phyloP scores from a whole-genome alignment of 2,888 invertebrate genomes.

The Poecilus cupreus region DNA sequence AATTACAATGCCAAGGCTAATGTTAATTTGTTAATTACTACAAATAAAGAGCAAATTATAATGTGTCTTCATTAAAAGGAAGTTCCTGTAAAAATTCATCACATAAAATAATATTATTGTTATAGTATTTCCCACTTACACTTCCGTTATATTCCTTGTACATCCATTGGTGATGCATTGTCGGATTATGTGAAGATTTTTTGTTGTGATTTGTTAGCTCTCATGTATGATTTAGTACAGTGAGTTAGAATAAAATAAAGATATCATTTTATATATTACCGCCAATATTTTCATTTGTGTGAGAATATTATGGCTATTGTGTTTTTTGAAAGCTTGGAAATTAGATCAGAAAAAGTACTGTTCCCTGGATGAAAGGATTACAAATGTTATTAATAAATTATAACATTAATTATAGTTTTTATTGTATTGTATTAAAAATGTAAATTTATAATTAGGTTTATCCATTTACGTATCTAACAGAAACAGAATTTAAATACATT shows the following conservation, averaged over 20 bases:
- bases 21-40: conserved; percentile 6
- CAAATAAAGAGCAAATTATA: conserved; percentile 8
- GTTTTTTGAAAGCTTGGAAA: conserved; percentile 26
- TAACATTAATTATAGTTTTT: too few species aligned
- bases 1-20: conserved; percentile 11
- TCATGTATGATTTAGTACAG: neutral
- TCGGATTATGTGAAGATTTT: neutral
- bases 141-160: conserved; percentile 19
- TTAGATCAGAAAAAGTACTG: neutral
- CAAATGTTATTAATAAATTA: too few species aligned
- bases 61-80: neutral
- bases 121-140: conserved; percentile 4
- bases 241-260: neutral
- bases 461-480: too few species aligned
- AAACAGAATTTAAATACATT: too few species aligned
- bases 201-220: neutral
- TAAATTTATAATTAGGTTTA: too few species aligned
- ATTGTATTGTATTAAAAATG: too few species aligned
- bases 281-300: neutral
- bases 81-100: neutral
- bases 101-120: conserved; percentile 19
- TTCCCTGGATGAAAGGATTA: too few species aligned
- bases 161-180: neutral
- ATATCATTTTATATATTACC: neutral
- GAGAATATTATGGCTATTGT: neutral